A percentile compares a stretch with the other conserved stretches of the same genome.
Conservation (phyloP, 2,888 invertebrate genomes). For the Erpobdella octoculata region DNA sequence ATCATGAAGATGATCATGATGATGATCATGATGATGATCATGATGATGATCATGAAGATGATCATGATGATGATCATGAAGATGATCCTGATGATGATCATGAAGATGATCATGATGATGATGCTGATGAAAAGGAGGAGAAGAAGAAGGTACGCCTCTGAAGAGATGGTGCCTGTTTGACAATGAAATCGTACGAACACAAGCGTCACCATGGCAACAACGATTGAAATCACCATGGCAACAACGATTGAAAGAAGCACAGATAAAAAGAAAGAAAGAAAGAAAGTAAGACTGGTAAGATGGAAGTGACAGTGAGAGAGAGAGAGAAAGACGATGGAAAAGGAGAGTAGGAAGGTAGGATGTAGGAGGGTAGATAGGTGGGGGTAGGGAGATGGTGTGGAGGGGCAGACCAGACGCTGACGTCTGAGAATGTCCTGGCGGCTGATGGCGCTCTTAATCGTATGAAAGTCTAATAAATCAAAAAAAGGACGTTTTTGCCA, state of each 20-base stretch:
- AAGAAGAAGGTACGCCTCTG: too few species aligned
- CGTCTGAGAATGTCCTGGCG: neutral
- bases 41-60: conserved; percentile 6
- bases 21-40: conserved; percentile 1
- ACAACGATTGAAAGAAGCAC: neutral
- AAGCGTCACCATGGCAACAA: neutral
- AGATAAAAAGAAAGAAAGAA: too few species aligned
- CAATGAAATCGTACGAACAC: too few species aligned
- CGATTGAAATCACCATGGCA: neutral
- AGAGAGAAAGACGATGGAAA: neutral
- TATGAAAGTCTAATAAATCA: conserved; percentile 24
- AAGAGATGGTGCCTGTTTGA: too few species aligned
- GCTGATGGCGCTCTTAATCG: conserved; percentile 13
- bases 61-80: conserved; percentile 15
- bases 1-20: conserved; percentile 4
- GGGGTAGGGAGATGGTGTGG: neutral
- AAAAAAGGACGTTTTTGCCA: conserved; percentile 18
- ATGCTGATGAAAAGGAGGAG: too few species aligned
- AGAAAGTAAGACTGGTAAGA: too few species aligned
- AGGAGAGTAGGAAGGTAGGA: neutral
- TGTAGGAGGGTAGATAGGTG: neutral
- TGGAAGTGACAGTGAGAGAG: too few species aligned
- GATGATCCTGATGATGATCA: conserved; percentile 1
- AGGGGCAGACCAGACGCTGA: neutral
- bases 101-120: neutral